Base-by-base conservation (phyloP, 1,140 invertebrate genomes). In the Eubasilissa regina region DNA sequence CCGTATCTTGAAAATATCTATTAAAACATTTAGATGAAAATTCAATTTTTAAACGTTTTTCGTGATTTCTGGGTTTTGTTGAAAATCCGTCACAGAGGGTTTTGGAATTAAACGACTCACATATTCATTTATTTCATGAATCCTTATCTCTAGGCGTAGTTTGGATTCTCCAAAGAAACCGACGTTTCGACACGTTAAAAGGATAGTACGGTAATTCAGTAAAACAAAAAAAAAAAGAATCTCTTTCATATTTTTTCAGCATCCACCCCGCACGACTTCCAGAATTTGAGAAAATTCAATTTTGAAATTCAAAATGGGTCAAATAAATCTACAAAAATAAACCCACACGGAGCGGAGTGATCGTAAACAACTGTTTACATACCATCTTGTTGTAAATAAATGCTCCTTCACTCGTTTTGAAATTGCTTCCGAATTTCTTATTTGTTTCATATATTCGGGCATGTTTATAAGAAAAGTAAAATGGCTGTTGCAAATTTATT, bases 401-500 rank as follows among this genome's bases (percentile, higher is more conserved):
- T 73, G 12, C 19, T 17, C n/a, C 19, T 25, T n/a, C 68, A 25
- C 47, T 73, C 68, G 56, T 60, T 60, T 3, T 60, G 19, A 60
- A 60, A 60, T 55, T 73, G 68, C 19, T 55, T 55, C 68, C n/a
- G 48, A 73, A 73, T 35, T 73, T 73, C 68, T 73, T 73, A 73
- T 73, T 73, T 73, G 68, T 53, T 53, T 73, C 68, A 55, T 55
- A 53, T n/a, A 53, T 55, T 25, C 68, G 4, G 8, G 68, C 25
- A 25, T 73, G 68, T 55, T 73, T 55, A 73, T 55, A 43, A 53
- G 68, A 55, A 53, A 53, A 53, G n/a, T 48, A 70, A 70, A 70
- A 70, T 48, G 45, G 66, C 47, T 47, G 12, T 51, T 70, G 19
- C 10, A 17, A 60, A 60, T 60, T 60, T 60, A 60, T 60, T 13